phyloP scores from a whole-genome alignment of 1,140 invertebrate species.

The Wiebesia pumilae region DNA sequence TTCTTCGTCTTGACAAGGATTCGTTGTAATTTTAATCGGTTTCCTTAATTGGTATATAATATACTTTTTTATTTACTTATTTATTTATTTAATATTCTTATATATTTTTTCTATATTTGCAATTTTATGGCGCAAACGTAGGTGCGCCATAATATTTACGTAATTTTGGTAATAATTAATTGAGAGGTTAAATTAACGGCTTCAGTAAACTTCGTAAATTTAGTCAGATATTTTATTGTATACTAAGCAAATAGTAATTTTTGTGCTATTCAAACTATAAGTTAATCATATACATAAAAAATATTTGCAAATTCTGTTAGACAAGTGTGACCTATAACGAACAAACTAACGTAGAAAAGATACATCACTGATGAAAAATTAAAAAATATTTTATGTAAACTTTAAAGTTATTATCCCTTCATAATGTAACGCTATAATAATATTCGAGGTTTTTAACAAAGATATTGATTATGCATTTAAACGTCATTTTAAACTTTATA shows the following conservation, averaged over 20 bases:
- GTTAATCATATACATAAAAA: background rate
- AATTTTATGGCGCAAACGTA: background rate
- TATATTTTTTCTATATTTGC: constrained; percentile 38
- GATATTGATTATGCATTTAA: too few relatives aligned
- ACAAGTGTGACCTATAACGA: too few relatives aligned
- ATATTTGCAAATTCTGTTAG: background rate
- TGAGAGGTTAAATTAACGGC: background rate
- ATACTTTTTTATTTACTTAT: background rate
- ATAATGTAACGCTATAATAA: too few relatives aligned
- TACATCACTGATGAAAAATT: too few relatives aligned
- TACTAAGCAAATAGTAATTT: background rate
- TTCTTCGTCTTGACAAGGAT: constrained; percentile 26
- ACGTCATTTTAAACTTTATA: background rate
- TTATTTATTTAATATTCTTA: constrained; percentile 22
- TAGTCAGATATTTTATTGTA: background rate
- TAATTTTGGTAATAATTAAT: background rate
- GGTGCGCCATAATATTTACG: too few relatives aligned
- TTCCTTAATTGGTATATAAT: background rate
- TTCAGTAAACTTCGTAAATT: background rate
- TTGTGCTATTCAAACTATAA: background rate
- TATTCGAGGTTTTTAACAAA: too few relatives aligned
- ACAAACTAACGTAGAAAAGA: too few relatives aligned
- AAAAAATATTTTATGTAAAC: too few relatives aligned
- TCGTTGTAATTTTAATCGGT: constrained; percentile 49
- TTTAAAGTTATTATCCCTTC: too few relatives aligned